Evolutionary conservation across 1,140 invertebrate genomes (phyloP).

Genomic region (Danaus melanippus): DNA sequence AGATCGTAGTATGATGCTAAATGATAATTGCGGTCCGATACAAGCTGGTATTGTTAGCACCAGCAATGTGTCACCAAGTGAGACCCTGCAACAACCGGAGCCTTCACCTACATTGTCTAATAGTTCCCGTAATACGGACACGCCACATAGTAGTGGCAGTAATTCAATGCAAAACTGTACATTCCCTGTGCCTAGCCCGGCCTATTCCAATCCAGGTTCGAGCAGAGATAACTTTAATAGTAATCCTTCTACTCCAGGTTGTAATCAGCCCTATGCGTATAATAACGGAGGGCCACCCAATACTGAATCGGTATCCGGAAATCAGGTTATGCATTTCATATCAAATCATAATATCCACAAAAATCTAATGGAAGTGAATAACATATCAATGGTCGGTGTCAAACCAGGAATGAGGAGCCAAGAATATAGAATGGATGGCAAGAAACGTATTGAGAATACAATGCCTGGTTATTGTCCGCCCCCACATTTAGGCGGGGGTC

Average conservation of each 20-base stretch:
- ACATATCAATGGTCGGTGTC: constrained; percentile 65
- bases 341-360: constrained; percentile 66
- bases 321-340: constrained; percentile 67
- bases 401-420: constrained; percentile 44
- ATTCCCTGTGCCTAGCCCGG: constrained; percentile 59
- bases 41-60: constrained; percentile 84
- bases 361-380: constrained; percentile 67
- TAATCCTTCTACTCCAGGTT: constrained; percentile 58
- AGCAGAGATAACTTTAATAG: constrained; percentile 55
- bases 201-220: constrained; percentile 55
- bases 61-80: constrained; percentile 79
- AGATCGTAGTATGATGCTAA: constrained; percentile 71
- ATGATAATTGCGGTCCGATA: constrained; percentile 77
- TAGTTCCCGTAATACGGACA: constrained; percentile 62
- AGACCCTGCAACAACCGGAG: constrained; percentile 66
- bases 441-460: constrained; percentile 46
- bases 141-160: constrained; percentile 57
- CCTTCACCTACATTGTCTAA: constrained; percentile 69
- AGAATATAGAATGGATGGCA: constrained; percentile 41
- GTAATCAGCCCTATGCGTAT: constrained; percentile 49
- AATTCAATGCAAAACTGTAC: constrained; percentile 51
- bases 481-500: constrained; percentile 51
- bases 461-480: constrained; percentile 68
- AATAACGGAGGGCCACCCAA: constrained; percentile 55
- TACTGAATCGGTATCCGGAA: constrained; percentile 43